phyloP scores from a whole-genome alignment of 2,797 vertebrate genomes.

The Lemur catta region DNA sequence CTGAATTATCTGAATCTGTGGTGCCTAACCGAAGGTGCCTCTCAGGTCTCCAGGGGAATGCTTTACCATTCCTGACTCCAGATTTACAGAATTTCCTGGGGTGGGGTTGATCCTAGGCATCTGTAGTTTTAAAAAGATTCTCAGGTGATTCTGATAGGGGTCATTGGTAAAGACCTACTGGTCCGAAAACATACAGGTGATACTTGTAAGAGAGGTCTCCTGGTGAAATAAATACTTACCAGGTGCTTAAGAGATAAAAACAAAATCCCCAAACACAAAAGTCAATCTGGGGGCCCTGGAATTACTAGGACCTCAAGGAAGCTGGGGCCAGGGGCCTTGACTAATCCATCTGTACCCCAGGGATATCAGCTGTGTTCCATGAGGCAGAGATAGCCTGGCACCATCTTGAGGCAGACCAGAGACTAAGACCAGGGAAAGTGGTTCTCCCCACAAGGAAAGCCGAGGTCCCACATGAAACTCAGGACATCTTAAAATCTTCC shows the following conservation, averaged over 20 bases:
- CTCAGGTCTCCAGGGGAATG: neutral
- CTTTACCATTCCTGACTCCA: neutral
- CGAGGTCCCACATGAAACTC: neutral
- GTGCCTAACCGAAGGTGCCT: neutral
- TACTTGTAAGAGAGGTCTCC: neutral
- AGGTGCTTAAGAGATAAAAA: neutral
- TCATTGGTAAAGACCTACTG: neutral
- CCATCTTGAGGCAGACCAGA: neutral
- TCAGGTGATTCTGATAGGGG: neutral
- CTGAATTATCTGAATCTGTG: neutral
- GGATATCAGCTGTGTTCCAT: neutral
- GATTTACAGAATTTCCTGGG: neutral
- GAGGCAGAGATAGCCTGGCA: neutral
- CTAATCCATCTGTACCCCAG: neutral
- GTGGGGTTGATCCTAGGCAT: neutral
- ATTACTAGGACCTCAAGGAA: neutral
- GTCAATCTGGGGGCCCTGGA: neutral
- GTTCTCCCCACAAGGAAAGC: neutral
- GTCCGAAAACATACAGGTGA: neutral
- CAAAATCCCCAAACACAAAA: neutral
- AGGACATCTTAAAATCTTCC: neutral
- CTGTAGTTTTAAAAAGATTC: neutral
- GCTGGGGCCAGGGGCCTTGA: neutral
- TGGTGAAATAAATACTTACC: neutral
- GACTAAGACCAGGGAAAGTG: neutral